Evolutionary conservation across 2,888 invertebrate genomes (phyloP).

Genomic region (Bursaphelenchus okinawaensis): DNA sequence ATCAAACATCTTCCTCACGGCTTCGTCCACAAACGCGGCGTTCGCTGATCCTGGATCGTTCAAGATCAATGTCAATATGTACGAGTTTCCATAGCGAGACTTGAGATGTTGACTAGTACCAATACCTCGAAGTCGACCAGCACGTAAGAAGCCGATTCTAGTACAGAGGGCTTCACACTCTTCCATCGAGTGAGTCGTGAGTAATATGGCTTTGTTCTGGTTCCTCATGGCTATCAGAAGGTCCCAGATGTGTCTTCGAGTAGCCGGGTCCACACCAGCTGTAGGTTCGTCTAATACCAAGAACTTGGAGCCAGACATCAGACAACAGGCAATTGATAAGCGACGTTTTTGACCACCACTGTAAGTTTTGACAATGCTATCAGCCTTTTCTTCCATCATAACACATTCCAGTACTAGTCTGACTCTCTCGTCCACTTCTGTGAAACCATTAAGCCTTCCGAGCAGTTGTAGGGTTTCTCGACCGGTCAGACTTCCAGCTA

Average conservation of each 20-base stretch:
- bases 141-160: conserved; percentile 26
- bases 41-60: neutral
- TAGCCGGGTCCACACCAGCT: conserved; percentile 28
- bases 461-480: conserved; percentile 37
- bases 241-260: conserved; percentile 23
- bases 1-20: conserved; percentile 4
- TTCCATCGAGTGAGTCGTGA: conserved; percentile 42
- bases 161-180: conserved; percentile 38
- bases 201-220: conserved; percentile 31
- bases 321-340: conserved; percentile 23
- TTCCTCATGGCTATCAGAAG: conserved; percentile 22
- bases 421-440: conserved; percentile 14
- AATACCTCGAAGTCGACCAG: conserved; percentile 21
- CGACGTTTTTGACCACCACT: conserved; percentile 30
- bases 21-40: neutral
- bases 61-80: conserved; percentile 15
- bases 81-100: conserved; percentile 14
- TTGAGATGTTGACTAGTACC: conserved; percentile 35
- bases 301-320: conserved; percentile 15
- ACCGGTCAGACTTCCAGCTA: conserved; percentile 40
- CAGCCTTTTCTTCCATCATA: neutral
- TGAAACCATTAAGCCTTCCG: conserved; percentile 27
- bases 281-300: conserved; percentile 27
- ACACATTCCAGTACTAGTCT: conserved; percentile 6
- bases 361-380: conserved; percentile 7